Conservation (phyloP, 1,140 invertebrate genomes). For the Babylonia areolata region DNA sequence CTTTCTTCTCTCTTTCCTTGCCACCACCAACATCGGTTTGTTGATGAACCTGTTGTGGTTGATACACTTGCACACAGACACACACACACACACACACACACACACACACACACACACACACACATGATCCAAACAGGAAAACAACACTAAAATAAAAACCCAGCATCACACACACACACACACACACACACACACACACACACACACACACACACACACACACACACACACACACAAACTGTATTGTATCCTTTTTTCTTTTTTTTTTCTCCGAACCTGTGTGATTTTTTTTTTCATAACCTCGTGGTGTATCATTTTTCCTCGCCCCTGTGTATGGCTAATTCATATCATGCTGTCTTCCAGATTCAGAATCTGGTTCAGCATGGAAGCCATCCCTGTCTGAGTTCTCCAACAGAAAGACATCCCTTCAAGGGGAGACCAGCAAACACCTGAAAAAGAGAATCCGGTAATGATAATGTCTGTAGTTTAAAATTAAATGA, state of each 20-base stretch:
- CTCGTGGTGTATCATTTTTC: too few relatives aligned
- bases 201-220: constrained; percentile 19
- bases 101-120: neutral
- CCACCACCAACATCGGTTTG: too few relatives aligned
- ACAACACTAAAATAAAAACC: neutral
- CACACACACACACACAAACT: too few relatives aligned
- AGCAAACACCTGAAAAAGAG: neutral
- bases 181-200: constrained; percentile 27
- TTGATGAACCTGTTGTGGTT: too few relatives aligned
- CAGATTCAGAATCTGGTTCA: neutral
- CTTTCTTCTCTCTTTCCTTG: too few relatives aligned
- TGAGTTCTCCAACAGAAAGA: neutral
- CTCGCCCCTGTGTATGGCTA: too few relatives aligned
- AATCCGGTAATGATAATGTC: too few relatives aligned
- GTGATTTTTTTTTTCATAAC: too few relatives aligned
- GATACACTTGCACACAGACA: neutral
- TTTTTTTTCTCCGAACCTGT: too few relatives aligned
- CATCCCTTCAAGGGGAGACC: neutral
- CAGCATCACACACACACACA: neutral
- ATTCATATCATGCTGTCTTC: too few relatives aligned
- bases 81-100: constrained; percentile 8
- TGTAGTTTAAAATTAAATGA: too few relatives aligned
- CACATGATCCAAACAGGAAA: neutral
- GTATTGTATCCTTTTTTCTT: too few relatives aligned
- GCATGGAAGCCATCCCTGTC: neutral